Evolutionary conservation across 2,113 vertebrate genomes (phyloP).

Genomic region (Fukomys damarensis): DNA sequence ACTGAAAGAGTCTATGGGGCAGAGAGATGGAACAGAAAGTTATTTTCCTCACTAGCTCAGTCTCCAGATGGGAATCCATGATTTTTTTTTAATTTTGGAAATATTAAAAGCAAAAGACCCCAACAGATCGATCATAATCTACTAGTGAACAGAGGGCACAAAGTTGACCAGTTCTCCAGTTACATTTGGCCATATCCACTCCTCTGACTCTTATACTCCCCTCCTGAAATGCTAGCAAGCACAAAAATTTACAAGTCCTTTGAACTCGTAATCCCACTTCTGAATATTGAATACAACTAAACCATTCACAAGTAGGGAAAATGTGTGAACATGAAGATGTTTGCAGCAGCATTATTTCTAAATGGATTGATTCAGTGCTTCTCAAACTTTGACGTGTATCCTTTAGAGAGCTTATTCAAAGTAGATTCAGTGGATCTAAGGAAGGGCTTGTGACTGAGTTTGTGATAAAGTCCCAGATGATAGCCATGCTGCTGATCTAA

Average conservation of each 20-base stretch:
- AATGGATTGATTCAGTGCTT: neutral
- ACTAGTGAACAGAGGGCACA: neutral
- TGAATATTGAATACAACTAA: neutral
- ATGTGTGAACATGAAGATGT: slow-evolving; percentile 22
- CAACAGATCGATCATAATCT: neutral
- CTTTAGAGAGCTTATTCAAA: neutral
- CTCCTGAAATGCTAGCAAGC: neutral
- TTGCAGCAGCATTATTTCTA: slow-evolving; percentile 18
- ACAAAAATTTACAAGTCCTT: slow-evolving; percentile 31
- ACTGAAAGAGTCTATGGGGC: slow-evolving; percentile 35
- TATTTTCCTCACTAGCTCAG: slow-evolving; percentile 44
- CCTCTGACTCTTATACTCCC: neutral
- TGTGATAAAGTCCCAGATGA: neutral
- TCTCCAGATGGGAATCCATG: slow-evolving; percentile 7
- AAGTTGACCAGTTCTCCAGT: neutral
- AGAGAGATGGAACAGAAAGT: slow-evolving; percentile 67
- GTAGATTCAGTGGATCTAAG: neutral
- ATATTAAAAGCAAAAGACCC: slow-evolving; percentile 11
- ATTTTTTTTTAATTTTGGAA: slow-evolving; percentile 10
- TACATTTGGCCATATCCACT: neutral
- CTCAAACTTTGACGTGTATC: neutral
- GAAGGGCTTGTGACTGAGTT: neutral
- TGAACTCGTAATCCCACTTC: slow-evolving; percentile 13
- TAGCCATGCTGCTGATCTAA: neutral
- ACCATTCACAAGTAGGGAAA: neutral